These are phyloP conservation scores for Xenus cinereus DNA, from an alignment of 2,113 vertebrate species.

Conservation along the genomic window DNA sequence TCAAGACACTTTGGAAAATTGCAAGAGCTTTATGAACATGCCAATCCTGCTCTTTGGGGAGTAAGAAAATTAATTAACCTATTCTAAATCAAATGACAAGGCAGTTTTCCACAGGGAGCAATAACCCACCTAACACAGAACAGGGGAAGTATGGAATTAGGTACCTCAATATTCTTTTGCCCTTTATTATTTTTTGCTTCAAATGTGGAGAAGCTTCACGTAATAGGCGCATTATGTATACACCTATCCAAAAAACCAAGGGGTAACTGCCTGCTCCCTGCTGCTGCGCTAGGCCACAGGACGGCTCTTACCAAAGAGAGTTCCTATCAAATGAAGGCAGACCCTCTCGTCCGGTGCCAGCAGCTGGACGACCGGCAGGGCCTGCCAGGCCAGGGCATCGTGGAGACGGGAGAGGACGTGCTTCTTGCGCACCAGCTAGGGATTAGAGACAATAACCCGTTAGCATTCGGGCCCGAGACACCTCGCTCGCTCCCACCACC, in stretches of 20 bases:
- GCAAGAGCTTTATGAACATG: background rate
- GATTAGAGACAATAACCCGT: background rate
- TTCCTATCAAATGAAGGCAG: conserved; percentile 75
- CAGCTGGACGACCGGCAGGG: conserved; percentile 72
- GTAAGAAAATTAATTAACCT: background rate
- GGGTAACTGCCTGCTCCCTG: background rate
- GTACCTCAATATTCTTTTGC: background rate
- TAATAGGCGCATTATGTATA: no score
- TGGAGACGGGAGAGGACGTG: conserved; percentile 78
- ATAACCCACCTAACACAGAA: background rate
- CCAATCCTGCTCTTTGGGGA: background rate
- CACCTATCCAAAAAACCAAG: background rate
- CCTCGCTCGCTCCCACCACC: background rate
- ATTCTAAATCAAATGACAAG: background rate
- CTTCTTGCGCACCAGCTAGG: conserved; percentile 86
- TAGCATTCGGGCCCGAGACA: fast-evolving
- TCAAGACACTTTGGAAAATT: background rate
- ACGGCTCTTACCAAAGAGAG: conserved; percentile 83
- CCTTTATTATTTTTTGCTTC: background rate
- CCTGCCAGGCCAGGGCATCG: conserved; percentile 73
- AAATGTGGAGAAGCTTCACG: background rate
- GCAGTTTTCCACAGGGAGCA: background rate
- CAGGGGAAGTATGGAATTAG: fast-evolving
- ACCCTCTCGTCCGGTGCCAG: conserved; percentile 79
- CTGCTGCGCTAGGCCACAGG: background rate